Evolutionary conservation across 2,113 vertebrate species (phyloP), one percentile per base, ranked within the genome.

Genomic region (Helogale parvula): DNA sequence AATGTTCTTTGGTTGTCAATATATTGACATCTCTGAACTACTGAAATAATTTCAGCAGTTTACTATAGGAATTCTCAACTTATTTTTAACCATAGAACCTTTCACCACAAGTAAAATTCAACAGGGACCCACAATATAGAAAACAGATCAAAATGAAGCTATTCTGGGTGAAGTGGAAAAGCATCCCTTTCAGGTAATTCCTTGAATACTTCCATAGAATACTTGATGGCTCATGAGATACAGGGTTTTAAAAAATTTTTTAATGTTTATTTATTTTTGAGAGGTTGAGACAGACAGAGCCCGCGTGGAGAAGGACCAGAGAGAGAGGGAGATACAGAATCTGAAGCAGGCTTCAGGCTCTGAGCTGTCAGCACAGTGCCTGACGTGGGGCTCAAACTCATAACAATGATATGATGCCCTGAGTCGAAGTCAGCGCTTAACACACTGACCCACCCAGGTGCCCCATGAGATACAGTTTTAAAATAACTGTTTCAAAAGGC

Each of bases 21-120:
- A 95, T 79, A 69, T 77, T 92, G 57, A 76, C 31, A 86, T 66
- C 89, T 95, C 33, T 83, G 35, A 31, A 85, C 60, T 65, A 45
- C 38, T 96, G 21, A 82, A 95, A 95, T 77, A 87, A 77, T 92
- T 86, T 83, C 8, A 96, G 7, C 25, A 54, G 27, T 90, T 77
- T 87, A 52, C 83, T 31, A 50, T 33, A 84, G 16, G n/a, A 3
- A 0, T 72, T 96, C 72, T 72, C 50, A 86, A 82, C 27, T 16
- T 83, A 8, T 6, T 38, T 86, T 71, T 82, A 72, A 57, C 17
- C 94, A 57, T 80, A 88, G 5, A 92, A 65, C 15, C 6, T 83
- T 89, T 84, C 83, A 52, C 29, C n/a, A 29, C 21, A 90, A 84
- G 66, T 66, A 77, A 86, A 79, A 72, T 41, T 81, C 19, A 65